Percentiles rank a stretch among this genome's conserved stretches.
Evolutionary conservation across 2,797 vertebrate species (phyloP).

Genomic region (Heteromormyrus szaboi): DNA sequence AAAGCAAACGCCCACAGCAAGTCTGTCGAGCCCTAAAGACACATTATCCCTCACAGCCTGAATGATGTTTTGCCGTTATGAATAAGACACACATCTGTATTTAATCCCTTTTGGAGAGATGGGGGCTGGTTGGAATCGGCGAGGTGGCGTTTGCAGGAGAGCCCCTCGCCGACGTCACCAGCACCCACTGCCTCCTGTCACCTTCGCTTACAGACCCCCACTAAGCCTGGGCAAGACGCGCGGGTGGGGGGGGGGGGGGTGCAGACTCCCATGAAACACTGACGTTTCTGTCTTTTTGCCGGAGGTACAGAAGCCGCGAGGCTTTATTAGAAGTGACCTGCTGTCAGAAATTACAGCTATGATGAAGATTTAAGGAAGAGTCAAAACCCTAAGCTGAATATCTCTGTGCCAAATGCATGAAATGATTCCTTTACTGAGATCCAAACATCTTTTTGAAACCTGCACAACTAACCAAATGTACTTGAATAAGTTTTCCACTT

Average conservation of each 20-base stretch:
- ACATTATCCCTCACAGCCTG: neutral
- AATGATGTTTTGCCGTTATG: neutral
- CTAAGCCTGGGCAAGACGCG: slow-evolving; percentile 6
- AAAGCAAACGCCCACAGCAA: neutral
- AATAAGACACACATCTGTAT: slow-evolving; percentile 8
- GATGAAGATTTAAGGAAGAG: neutral
- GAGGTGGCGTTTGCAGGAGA: neutral
- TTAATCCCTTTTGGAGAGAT: neutral
- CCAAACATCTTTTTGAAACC: neutral
- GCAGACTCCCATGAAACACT: neutral
- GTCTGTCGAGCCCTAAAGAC: slow-evolving; percentile 12
- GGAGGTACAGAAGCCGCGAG: neutral
- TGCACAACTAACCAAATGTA: neutral
- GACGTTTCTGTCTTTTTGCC: neutral
- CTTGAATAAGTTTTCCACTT: neutral
- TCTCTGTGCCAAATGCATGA: neutral
- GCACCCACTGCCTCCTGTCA: slow-evolving; percentile 7
- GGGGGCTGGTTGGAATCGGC: neutral
- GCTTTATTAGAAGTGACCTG: neutral
- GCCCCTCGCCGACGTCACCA: slow-evolving; percentile 2
- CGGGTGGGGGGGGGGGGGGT: slow-evolving; percentile 18
- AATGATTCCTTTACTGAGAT: neutral
- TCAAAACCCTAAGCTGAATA: neutral
- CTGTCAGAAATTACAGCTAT: neutral
- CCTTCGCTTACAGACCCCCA: slow-evolving; percentile 13